Percentiles rank a stretch among this genome's conserved stretches.
These are phyloP conservation scores for Cephus pulcher DNA, from an alignment of 2,888 invertebrate species.

Conservation along the genomic window DNA sequence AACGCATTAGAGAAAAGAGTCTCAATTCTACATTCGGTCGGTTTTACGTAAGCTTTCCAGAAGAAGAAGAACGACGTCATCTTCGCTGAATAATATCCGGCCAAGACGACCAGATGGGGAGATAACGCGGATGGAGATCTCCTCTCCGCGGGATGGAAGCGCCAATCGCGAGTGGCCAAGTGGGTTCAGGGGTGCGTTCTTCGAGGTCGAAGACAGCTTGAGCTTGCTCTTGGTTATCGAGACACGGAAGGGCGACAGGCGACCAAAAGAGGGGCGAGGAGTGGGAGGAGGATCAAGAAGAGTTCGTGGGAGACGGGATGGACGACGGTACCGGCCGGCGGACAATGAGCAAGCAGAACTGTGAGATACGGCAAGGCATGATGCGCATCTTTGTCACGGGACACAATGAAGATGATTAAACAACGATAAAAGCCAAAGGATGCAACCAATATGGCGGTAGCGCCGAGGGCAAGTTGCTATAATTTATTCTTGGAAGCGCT, in stretches of 20 bases:
- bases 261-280: not conserved
- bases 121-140: too few species aligned
- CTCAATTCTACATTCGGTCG: not conserved
- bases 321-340: conserved; percentile 7
- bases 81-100: too few species aligned
- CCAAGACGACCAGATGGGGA: too few species aligned
- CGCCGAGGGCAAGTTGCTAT: conserved; percentile 10
- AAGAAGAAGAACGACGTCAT: too few species aligned
- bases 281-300: not conserved
- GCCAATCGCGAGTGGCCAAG: too few species aligned
- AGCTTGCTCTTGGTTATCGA: not conserved
- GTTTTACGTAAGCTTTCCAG: too few species aligned
- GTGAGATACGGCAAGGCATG: conserved; percentile 21
- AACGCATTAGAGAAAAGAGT: not conserved
- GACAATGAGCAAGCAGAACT: conserved; percentile 35
- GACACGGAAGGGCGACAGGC: not conserved
- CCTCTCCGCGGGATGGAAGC: too few species aligned
- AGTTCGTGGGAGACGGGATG: conserved; percentile 10
- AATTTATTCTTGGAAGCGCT: conserved; percentile 1
- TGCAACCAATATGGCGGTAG: conserved; percentile 11
- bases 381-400: conserved; percentile 30
- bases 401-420: conserved; percentile 41
- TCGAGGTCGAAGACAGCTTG: too few species aligned
- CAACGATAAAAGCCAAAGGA: conserved; percentile 24
- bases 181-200: too few species aligned